Evolutionary conservation across 2,113 vertebrate species (phyloP), one percentile per base, ranked within the genome.

Genomic region (Eublepharis macularius): DNA sequence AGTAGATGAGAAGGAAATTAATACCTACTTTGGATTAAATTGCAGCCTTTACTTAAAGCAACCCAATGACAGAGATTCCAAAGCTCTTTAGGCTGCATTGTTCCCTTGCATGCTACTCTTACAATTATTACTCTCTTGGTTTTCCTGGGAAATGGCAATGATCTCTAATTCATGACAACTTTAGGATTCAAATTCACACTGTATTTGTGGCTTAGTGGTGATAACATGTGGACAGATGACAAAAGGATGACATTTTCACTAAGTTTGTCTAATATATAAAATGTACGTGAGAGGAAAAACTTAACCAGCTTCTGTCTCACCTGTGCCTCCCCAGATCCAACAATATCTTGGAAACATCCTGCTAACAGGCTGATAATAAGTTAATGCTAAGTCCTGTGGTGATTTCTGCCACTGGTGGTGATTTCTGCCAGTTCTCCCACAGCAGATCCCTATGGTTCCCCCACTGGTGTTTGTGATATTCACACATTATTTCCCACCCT

Each of bases 261-360:
- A 13, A 51, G 26, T 80, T 84, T 79, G 84, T 41, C 36, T 90
- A 80, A 87, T 86, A 26, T 80, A 77, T 57, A 34, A 77, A 87
- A 72, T 66, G 54, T 6, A 4, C 80, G 16, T 45, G 79, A 74
- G 74, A 75, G 49, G 41, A 14, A 86, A 49, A n/a, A 45, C 39
- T 34, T 81, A 34, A 60, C 41, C 4, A 69, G 19, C 69, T 54
- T 39, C 10, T 84, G 26, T 43, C 80, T 88, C 16, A 16, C 16
- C 76, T 72, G 2, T 66, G 24, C 41, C 76, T 76, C 14, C n/a
- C 63, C 63, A 13, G 19, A 72, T 85, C 54, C 75, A 72, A 14
- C 24, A 65, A 24, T 47, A 70, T 75, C 60, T 82, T 65, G 26
- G 51, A 90, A 88, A 14, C 2, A 78, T 82, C 1, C n/a, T 82